Conservation (phyloP, 2,113 vertebrate species). For the Nesoenas mayeri region DNA sequence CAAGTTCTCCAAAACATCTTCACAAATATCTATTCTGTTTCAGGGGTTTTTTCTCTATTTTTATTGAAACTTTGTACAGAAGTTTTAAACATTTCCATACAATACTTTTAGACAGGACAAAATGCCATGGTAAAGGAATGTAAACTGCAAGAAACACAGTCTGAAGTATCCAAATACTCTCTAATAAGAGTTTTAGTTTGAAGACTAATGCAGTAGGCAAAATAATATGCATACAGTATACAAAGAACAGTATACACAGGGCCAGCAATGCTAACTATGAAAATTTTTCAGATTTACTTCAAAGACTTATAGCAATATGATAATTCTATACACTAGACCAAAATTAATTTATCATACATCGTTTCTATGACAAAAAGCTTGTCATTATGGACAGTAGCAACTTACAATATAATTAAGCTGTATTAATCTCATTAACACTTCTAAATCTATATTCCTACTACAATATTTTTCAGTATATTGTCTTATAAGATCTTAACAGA, state of each 20-base stretch:
- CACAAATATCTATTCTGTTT: conserved; percentile 15
- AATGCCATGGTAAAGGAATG: conserved; percentile 81
- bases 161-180: conserved; percentile 79
- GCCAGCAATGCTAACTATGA: conserved; percentile 71
- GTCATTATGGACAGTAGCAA: conserved; percentile 72
- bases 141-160: conserved; percentile 80
- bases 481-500: conserved; percentile 71
- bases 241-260: conserved; percentile 73
- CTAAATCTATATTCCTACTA: conserved; percentile 74
- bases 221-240: conserved; percentile 73
- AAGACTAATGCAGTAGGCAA: conserved; percentile 77
- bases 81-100: conserved; percentile 81
- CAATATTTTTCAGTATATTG: conserved; percentile 64
- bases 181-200: conserved; percentile 73
- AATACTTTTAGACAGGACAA: conserved; percentile 81
- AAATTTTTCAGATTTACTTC: conserved; percentile 69
- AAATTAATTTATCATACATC: conserved; percentile 72
- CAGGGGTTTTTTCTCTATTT: conserved; percentile 49
- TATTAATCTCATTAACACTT: conserved; percentile 71
- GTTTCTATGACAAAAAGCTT: conserved; percentile 76
- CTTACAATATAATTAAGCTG: conserved; percentile 74
- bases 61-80: conserved; percentile 84
- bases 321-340: conserved; percentile 73
- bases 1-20: background rate
- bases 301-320: conserved; percentile 72